phyloP scores from a whole-genome alignment of 2,113 vertebrate species.

The Menura novaehollandiae region DNA sequence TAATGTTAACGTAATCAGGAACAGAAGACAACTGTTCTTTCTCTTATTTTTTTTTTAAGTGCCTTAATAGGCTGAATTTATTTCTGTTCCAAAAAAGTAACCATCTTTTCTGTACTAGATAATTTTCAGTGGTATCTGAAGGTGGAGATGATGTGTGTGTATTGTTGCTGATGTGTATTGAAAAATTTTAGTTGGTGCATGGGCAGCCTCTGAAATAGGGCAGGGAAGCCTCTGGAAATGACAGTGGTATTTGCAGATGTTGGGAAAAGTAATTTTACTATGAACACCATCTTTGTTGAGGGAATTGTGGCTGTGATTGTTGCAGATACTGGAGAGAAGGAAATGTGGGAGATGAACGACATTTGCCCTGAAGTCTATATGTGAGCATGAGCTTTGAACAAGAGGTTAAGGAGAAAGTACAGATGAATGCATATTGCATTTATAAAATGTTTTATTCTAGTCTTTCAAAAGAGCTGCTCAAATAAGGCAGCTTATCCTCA shows the following conservation, averaged over 20 bases:
- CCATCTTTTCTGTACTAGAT: not conserved
- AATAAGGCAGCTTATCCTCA: conserved; percentile 31
- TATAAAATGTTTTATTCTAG: conserved; percentile 58
- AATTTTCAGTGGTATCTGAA: not conserved
- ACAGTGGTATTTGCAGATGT: not conserved
- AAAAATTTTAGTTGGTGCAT: not conserved
- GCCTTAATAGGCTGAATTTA: not conserved
- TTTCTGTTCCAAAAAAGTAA: conserved; percentile 17
- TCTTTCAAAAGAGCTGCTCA: conserved; percentile 51
- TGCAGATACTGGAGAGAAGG: not conserved
- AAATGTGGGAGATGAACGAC: not conserved
- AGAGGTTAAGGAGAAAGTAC: conserved; percentile 1
- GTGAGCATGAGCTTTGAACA: conserved; percentile 37
- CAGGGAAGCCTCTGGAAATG: not conserved
- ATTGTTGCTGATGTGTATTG: not conserved
- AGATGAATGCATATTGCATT: conserved; percentile 28
- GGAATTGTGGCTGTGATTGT: not conserved
- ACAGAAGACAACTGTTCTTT: conserved; percentile 47
- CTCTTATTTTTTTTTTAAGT: not conserved
- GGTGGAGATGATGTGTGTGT: not conserved
- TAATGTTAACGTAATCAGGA: conserved; percentile 52
- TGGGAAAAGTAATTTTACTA: not conserved
- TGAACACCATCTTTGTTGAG: not conserved
- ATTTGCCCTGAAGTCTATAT: not conserved
- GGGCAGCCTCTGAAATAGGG: not conserved